phyloP scores from a whole-genome alignment of 2,113 vertebrate species.

The Pseudolaguvia tuberculata region DNA sequence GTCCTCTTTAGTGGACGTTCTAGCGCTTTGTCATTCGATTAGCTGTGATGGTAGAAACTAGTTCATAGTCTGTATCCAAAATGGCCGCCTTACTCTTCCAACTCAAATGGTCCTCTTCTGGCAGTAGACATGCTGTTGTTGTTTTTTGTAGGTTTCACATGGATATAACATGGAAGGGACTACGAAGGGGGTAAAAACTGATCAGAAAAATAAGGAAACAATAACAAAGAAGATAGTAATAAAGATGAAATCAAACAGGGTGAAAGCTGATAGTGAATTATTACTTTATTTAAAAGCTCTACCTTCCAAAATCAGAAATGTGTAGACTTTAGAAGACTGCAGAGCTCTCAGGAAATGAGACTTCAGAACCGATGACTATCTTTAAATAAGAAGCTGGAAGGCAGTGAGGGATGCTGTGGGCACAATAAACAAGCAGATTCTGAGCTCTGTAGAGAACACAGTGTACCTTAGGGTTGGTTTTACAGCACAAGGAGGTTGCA shows the following conservation, averaged over 20 bases:
- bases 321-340: neutral
- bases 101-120: too few relatives aligned
- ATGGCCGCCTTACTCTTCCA: too few relatives aligned
- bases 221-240: too few relatives aligned
- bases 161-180: too few relatives aligned
- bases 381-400: slow-evolving; percentile 6
- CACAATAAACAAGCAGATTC: neutral
- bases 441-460: neutral
- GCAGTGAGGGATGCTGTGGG: neutral
- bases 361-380: neutral
- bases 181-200: too few relatives aligned
- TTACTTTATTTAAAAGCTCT: neutral
- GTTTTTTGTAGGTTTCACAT: too few relatives aligned
- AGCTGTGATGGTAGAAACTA: too few relatives aligned
- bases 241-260: neutral
- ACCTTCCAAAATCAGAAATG: neutral
- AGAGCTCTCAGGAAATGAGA: neutral
- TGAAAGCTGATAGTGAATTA: neutral
- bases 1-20: too few relatives aligned
- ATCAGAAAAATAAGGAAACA: neutral
- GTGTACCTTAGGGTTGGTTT: neutral
- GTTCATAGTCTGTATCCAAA: too few relatives aligned
- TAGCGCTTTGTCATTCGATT: too few relatives aligned
- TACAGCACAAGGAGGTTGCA: neutral
- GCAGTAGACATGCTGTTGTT: too few relatives aligned